Conservation (phyloP, 2,113 vertebrate species). For the Ariopsis seemanni region DNA sequence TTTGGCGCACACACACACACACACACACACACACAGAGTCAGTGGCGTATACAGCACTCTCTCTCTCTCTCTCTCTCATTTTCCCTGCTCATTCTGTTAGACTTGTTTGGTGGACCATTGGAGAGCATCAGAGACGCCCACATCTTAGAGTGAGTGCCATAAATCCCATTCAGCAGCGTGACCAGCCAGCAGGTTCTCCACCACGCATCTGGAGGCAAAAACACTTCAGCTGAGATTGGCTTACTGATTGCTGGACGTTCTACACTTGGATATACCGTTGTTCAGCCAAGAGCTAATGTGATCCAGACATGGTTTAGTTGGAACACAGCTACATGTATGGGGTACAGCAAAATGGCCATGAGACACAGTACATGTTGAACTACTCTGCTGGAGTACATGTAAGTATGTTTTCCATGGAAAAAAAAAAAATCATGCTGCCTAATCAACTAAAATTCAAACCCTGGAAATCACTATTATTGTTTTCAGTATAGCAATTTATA, state of each 20-base stretch:
- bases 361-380: constrained; percentile 19
- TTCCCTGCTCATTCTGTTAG: constrained; percentile 50
- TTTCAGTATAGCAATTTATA: neutral
- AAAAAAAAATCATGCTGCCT: neutral
- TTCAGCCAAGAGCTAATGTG: constrained; percentile 38
- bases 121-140: constrained; percentile 49
- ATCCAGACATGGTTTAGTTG: constrained; percentile 37
- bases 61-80: constrained; percentile 55
- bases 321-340: constrained; percentile 2
- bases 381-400: constrained; percentile 36
- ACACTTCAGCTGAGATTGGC: constrained; percentile 10
- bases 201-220: constrained; percentile 30
- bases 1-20: constrained; percentile 47
- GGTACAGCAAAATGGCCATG: constrained; percentile 24
- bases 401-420: constrained; percentile 31
- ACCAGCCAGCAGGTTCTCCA: constrained; percentile 42
- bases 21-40: constrained; percentile 48
- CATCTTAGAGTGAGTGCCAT: constrained; percentile 34
- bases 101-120: constrained; percentile 40
- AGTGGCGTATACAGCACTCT: constrained; percentile 51
- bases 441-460: neutral
- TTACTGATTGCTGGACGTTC: constrained; percentile 37
- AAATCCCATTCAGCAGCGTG: constrained; percentile 37
- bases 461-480: neutral
- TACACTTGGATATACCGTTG: constrained; percentile 34